phyloP scores from a whole-genome alignment of 1,140 invertebrate genomes.

The Drosophila sechellia region DNA sequence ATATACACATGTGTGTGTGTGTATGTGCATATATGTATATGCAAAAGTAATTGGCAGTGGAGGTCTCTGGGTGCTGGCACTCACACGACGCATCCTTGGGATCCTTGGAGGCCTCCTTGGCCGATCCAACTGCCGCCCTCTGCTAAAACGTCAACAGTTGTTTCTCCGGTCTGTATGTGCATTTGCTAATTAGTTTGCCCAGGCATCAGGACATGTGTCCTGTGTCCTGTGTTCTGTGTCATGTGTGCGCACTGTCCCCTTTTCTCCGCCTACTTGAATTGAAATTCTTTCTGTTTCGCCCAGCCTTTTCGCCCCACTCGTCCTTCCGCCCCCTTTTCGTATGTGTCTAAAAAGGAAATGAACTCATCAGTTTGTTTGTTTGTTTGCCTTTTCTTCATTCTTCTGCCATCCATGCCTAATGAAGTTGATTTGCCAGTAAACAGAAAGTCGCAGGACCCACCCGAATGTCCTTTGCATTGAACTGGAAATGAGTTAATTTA shows the following conservation, averaged over 20 bases:
- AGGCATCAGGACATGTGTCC: slow-evolving; percentile 46
- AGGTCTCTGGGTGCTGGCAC: slow-evolving; percentile 2
- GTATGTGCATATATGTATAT: slow-evolving; percentile 51
- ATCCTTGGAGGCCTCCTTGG: slow-evolving; percentile 10
- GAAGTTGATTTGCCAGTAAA: slow-evolving; percentile 61
- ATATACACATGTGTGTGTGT: not conserved
- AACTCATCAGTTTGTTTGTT: slow-evolving; percentile 70
- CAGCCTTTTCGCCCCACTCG: not conserved
- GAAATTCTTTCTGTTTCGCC: slow-evolving; percentile 11
- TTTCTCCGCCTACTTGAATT: slow-evolving; percentile 15
- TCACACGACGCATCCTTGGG: slow-evolving; percentile 13
- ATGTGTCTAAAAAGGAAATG: slow-evolving; percentile 74
- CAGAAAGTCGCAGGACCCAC: not conserved
- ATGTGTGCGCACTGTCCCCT: slow-evolving; percentile 4
- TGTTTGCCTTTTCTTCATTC: slow-evolving; percentile 30
- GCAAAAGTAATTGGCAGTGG: slow-evolving; percentile 77
- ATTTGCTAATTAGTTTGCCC: slow-evolving; percentile 80
- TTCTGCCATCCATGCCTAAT: slow-evolving; percentile 54
- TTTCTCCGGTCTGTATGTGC: slow-evolving; percentile 46
- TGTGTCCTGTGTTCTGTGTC: not conserved
- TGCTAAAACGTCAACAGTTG: slow-evolving; percentile 50
- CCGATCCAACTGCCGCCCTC: slow-evolving; percentile 41
- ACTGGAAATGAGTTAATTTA: slow-evolving; percentile 44
- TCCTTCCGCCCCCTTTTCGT: slow-evolving; percentile 6
- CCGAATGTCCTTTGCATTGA: slow-evolving; percentile 24